A percentile compares a stretch with the other conserved stretches of the same genome.
Evolutionary conservation across 1,140 invertebrate species (phyloP).

Genomic region (Ephestia elutella): DNA sequence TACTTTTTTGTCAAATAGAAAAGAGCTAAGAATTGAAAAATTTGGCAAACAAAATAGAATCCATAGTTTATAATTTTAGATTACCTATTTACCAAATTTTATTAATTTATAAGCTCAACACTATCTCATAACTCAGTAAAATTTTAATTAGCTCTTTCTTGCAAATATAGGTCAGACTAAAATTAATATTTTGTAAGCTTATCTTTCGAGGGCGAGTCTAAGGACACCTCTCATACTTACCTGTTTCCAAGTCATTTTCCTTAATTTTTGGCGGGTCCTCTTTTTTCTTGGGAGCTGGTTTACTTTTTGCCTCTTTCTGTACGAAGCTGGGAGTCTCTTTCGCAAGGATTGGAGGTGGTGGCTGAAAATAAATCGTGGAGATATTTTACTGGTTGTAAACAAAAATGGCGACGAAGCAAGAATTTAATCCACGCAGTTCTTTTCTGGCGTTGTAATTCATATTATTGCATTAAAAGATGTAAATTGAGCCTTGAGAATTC

Average conservation of each 20-base stretch:
- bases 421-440: not conserved
- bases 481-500: not conserved
- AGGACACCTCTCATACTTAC: constrained; percentile 23
- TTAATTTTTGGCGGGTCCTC: constrained; percentile 37
- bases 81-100: no score
- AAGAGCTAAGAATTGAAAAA: no score
- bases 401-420: constrained; percentile 12
- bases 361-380: constrained; percentile 34
- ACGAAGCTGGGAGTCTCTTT: constrained; percentile 20
- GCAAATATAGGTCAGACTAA: not conserved
- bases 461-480: not conserved
- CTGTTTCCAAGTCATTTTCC: constrained; percentile 50
- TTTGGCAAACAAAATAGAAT: no score
- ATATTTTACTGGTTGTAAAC: not conserved
- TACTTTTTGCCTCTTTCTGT: constrained; percentile 31
- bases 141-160: not conserved
- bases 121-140: no score
- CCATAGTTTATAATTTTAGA: no score
- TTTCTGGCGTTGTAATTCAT: not conserved
- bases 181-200: not conserved
- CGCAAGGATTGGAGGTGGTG: constrained; percentile 22
- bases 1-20: no score
- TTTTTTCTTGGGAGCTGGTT: constrained; percentile 34
- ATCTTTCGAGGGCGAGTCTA: not conserved
- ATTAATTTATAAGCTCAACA: no score